A percentile compares a stretch with the other conserved stretches of the same genome.
These are phyloP conservation scores for Ardeotis arabs DNA, from an alignment of 2,113 vertebrate species.

Conservation along the genomic window DNA sequence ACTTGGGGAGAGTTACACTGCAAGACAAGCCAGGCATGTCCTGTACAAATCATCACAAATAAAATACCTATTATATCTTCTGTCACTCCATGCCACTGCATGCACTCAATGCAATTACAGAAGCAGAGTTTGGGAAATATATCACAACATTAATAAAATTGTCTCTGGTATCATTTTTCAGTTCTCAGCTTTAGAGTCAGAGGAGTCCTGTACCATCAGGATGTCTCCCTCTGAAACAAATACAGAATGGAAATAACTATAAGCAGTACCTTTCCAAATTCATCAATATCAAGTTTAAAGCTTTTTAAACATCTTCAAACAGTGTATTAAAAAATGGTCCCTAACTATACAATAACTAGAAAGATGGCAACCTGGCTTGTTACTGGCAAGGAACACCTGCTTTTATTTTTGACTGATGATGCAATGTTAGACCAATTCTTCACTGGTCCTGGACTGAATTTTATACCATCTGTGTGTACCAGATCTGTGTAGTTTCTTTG, in stretches of 20 bases:
- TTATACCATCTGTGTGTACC: background rate
- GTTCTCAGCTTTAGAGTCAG: background rate
- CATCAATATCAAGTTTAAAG: background rate
- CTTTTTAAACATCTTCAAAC: background rate
- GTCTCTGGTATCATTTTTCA: background rate
- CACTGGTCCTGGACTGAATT: background rate
- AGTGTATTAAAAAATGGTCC: background rate
- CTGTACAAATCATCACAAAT: background rate
- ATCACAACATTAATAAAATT: background rate
- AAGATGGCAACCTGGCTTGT: background rate
- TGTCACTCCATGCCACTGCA: background rate
- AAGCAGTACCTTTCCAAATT: background rate
- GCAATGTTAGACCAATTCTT: background rate
- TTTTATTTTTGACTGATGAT: background rate
- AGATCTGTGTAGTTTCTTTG: background rate
- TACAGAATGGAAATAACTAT: background rate
- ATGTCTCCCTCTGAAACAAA: background rate
- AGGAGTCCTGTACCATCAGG: fast-evolving
- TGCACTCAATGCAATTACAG: background rate
- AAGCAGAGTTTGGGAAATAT: background rate
- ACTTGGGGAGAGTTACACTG: background rate
- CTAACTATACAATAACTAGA: background rate
- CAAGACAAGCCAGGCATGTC: background rate
- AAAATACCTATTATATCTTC: background rate
- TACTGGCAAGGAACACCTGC: background rate